These are phyloP conservation scores for Dicrurus megarhynchus DNA, from an alignment of 2,113 vertebrate species.

Conservation along the genomic window DNA sequence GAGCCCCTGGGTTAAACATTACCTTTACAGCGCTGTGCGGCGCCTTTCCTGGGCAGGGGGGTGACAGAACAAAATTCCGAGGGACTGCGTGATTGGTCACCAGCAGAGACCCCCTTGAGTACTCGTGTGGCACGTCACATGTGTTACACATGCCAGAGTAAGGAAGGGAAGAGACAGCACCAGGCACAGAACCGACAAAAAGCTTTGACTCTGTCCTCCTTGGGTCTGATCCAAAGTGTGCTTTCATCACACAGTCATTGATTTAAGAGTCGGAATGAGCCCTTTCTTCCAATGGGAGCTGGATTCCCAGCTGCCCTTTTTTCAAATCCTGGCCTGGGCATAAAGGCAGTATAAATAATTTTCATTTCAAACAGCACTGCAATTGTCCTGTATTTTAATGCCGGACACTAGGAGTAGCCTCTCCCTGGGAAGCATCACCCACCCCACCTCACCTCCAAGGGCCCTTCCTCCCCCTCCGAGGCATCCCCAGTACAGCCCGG, in stretches of 20 bases:
- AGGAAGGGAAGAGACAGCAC: background rate
- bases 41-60: background rate
- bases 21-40: background rate
- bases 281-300: conserved; percentile 19
- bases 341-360: conserved; percentile 33
- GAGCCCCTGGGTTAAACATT: conserved; percentile 39
- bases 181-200: background rate
- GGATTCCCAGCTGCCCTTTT: conserved; percentile 33
- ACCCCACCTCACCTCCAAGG: background rate
- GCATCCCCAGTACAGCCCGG: background rate
- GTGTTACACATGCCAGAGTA: background rate
- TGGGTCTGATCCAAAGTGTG: conserved; percentile 39
- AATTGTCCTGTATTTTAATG: background rate
- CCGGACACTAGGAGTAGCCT: background rate
- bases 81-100: background rate
- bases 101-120: background rate
- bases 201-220: conserved; percentile 2
- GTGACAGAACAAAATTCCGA: background rate
- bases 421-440: background rate
- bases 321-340: background rate
- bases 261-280: conserved; percentile 26
- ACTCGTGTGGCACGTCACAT: rapidly evolving
- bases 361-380: conserved; percentile 40
- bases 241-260: conserved; percentile 48
- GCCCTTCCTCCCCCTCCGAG: background rate